Conservation (phyloP, 2,797 vertebrate genomes). For the Graptemys geographica region DNA sequence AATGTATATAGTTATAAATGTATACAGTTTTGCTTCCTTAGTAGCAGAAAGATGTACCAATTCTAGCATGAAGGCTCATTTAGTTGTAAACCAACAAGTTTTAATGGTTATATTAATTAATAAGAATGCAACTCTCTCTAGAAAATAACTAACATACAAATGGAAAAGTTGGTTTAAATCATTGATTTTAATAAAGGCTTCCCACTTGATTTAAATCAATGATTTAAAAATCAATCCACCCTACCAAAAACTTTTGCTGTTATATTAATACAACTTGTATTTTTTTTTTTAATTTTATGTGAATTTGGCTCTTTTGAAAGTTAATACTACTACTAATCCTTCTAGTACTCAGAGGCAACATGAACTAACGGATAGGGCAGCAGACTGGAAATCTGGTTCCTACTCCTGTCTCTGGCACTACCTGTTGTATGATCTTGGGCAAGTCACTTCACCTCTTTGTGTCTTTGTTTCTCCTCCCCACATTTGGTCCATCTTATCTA, state of each 20-base stretch:
- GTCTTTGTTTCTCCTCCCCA: not conserved
- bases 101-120: not conserved
- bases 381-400: not conserved
- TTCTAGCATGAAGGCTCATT: not conserved
- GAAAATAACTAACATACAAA: not conserved
- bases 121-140: not conserved
- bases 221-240: not conserved
- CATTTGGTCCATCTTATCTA: not conserved
- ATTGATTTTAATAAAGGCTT: not conserved
- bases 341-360: not conserved
- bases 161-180: not conserved
- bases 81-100: not conserved
- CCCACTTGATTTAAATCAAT: not conserved
- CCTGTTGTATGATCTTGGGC: too few species aligned
- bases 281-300: not conserved
- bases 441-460: not conserved
- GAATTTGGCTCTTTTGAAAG: not conserved
- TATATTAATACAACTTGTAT: not conserved
- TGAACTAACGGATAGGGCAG: not conserved
- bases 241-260: not conserved
- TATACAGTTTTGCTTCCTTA: not conserved
- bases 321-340: not conserved
- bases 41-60: not conserved
- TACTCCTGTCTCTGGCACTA: not conserved
- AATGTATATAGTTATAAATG: not conserved